Base-by-base conservation (phyloP, 2,113 vertebrate genomes). In the Ascaphus truei region DNA sequence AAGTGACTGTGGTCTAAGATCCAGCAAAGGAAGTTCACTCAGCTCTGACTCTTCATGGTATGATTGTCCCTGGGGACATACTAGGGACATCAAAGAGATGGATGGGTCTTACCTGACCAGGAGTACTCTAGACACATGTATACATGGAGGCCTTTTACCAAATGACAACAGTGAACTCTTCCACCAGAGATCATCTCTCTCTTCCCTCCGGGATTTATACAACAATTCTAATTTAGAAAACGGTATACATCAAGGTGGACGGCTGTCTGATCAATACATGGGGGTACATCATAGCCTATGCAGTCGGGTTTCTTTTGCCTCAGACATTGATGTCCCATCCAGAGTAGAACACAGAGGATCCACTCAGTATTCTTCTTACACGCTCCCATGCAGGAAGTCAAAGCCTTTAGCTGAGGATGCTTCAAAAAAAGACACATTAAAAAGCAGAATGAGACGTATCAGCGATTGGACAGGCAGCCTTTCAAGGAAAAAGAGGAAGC, bases 391-490 rank as follows among this genome's bases (percentile, higher is more conserved):
- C 72, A 91, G 93, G 7, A 94, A 92, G 73, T 79, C 92, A 58
- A 93, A 88, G 66, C 74, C 83, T 2, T 81, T 87, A 1, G 9
- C 61, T 0, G 93, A 95, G 22, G 79, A 83, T 36, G 6, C 75
- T 0, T 73, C 87, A 13, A 98, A 93, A 80, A 97, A 94, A 65
- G 92, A 87, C 62, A 91, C 91, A 0, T 81, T 98, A 62, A 96
- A 93, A 82, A 94, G 84, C 76, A 85, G 93, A 27, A 96, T 99
- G 79, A 85, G 94, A 3, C 92, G 95, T 36, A 85, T 99, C 76
- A 98, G 96, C 45, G 95, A 98, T 84, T 99, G 96, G 96, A 98
- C 96, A 0, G 96, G 96, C 33, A 98, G 96, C 81, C 89, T 99
- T 57, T 96, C 92, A 0, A 89, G 94, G 50, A 98, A 95, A 84